Percentiles rank a stretch among this genome's conserved stretches.
phyloP scores from a whole-genome alignment of 2,113 vertebrate species.

The Alaudala cheleensis region DNA sequence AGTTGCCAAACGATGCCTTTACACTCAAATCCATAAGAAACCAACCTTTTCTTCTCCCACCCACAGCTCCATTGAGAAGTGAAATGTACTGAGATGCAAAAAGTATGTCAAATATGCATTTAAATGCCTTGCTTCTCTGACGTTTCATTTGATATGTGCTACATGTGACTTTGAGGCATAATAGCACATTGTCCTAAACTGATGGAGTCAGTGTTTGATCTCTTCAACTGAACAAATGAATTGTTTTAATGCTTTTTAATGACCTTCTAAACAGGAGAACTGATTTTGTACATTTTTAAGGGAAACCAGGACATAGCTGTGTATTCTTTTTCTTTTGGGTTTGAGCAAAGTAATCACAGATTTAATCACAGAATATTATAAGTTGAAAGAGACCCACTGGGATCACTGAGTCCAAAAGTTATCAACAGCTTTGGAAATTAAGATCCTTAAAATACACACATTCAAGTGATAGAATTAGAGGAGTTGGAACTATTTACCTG shows the following conservation, averaged over 20 bases:
- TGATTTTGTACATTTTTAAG: not conserved
- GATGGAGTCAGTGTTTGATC: slow-evolving; percentile 33
- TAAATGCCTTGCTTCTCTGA: slow-evolving; percentile 47
- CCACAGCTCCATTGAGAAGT: slow-evolving; percentile 36
- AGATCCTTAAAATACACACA: not conserved
- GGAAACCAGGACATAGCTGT: not conserved
- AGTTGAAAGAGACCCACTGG: not conserved
- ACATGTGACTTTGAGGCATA: slow-evolving; percentile 61
- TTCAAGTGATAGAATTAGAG: not conserved
- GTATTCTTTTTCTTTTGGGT: not conserved
- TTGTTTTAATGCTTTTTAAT: slow-evolving; percentile 15
- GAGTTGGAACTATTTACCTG: not conserved
- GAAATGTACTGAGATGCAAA: not conserved
- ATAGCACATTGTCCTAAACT: slow-evolving; percentile 45
- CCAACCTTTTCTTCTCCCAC: slow-evolving; percentile 41
- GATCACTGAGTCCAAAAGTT: not conserved
- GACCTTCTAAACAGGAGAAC: not conserved
- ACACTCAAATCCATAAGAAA: slow-evolving; percentile 14
- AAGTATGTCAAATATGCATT: slow-evolving; percentile 68
- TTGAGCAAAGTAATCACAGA: not conserved
- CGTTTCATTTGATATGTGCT: slow-evolving; percentile 12
- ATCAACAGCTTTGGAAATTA: not conserved
- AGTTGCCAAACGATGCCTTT: slow-evolving; percentile 1
- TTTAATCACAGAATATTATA: not conserved
- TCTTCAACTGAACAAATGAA: slow-evolving; percentile 24